Evolutionary conservation across 2,888 invertebrate genomes (phyloP).

Genomic region (Ischnura elegans): DNA sequence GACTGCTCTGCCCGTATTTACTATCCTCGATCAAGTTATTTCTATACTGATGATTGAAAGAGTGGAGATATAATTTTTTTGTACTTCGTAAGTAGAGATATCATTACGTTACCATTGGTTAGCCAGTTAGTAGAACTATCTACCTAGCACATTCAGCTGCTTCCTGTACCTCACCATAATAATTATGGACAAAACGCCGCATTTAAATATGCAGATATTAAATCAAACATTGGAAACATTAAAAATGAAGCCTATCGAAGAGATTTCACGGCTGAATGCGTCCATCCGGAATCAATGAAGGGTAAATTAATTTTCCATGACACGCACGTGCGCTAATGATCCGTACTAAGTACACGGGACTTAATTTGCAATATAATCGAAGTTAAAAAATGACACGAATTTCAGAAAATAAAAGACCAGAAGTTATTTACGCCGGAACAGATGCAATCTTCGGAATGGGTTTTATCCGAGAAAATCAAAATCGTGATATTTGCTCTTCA

Average conservation of each 20-base stretch:
- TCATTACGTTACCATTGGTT: too few species aligned
- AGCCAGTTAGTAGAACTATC: too few species aligned
- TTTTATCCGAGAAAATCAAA: background rate
- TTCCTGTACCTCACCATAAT: too few species aligned
- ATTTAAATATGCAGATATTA: background rate
- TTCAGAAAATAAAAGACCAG: background rate
- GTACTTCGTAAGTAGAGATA: too few species aligned
- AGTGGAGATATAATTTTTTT: too few species aligned
- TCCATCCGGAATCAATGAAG: background rate
- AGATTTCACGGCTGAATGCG: background rate
- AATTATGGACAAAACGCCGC: too few species aligned
- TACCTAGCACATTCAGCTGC: too few species aligned
- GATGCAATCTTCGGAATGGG: constrained; percentile 4
- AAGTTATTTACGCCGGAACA: background rate
- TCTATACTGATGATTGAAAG: too few species aligned
- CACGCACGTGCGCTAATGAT: background rate
- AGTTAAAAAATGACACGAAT: background rate
- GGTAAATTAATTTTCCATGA: background rate
- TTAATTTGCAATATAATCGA: background rate
- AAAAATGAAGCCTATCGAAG: background rate
- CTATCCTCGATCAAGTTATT: too few species aligned
- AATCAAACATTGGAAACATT: background rate
- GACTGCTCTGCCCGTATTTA: too few species aligned
- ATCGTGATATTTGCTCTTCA: background rate
- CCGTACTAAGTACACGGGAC: background rate